Evolutionary conservation across 64 coral and sea anemone species (phyloP).

Genomic region (Porites lutea): DNA sequence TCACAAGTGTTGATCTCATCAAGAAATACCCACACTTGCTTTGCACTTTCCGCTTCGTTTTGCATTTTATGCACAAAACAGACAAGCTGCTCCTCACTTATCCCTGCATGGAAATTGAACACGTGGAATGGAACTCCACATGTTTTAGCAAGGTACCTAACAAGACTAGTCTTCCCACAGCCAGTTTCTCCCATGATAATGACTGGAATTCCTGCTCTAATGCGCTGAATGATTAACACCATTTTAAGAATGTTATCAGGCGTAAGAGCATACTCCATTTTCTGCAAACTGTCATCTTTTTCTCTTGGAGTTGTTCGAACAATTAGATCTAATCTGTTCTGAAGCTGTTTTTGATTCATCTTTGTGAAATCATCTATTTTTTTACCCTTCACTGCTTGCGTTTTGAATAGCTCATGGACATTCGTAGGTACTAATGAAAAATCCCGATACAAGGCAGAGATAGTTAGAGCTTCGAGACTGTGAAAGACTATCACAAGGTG

Average conservation of each 20-base stretch:
- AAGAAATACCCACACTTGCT: slow-evolving; percentile 74
- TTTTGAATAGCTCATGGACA: slow-evolving; percentile 76
- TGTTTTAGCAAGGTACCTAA: slow-evolving; percentile 68
- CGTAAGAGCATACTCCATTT: slow-evolving; percentile 78
- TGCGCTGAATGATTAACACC: slow-evolving; percentile 88
- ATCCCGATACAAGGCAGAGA: slow-evolving; percentile 73
- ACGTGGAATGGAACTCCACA: slow-evolving; percentile 58
- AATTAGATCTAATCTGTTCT: slow-evolving; percentile 54
- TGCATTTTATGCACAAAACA: slow-evolving; percentile 39
- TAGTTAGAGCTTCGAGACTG: slow-evolving; percentile 63
- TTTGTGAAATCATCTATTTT: slow-evolving; percentile 42
- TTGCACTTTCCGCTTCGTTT: slow-evolving; percentile 25
- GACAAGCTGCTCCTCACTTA: slow-evolving; percentile 54
- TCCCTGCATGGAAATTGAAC: slow-evolving; percentile 75
- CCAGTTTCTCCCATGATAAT: slow-evolving; percentile 87
- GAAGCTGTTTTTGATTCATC: slow-evolving; percentile 59
- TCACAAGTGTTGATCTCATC: slow-evolving; percentile 97
- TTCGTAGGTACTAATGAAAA: slow-evolving; percentile 50
- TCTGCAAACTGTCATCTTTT: not conserved
- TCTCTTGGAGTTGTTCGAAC: slow-evolving; percentile 37
- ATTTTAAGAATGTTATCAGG: slow-evolving; percentile 97
- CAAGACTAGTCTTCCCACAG: slow-evolving; percentile 79
- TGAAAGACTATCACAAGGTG: slow-evolving; percentile 83
- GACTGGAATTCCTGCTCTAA: slow-evolving; percentile 79
- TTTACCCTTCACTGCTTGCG: slow-evolving; percentile 47